Conservation (phyloP, 2,113 vertebrate species). For the Solenodon paradoxus region DNA sequence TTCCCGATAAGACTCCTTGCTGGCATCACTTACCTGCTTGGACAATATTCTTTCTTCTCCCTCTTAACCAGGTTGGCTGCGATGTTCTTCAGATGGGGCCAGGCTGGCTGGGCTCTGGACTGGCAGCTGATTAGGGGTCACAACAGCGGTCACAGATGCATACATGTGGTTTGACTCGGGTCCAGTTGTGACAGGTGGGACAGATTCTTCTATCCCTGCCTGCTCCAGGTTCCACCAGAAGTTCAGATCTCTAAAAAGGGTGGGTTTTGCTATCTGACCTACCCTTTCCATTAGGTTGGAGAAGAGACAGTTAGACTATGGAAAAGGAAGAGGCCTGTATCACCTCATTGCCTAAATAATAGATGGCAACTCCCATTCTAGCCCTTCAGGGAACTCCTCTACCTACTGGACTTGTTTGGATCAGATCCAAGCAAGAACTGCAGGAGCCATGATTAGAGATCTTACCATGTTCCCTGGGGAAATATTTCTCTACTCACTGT, state of each 20-base stretch:
- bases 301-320: background rate
- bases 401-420: background rate
- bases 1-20: background rate
- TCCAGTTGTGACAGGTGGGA: background rate
- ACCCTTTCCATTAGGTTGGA: background rate
- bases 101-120: background rate
- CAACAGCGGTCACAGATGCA: background rate
- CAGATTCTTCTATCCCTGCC: background rate
- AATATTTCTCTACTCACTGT: conserved; percentile 1
- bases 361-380: background rate
- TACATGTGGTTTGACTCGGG: background rate
- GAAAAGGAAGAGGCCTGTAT: background rate
- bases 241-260: background rate
- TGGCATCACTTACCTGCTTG: background rate
- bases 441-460: background rate
- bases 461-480: background rate
- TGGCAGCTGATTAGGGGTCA: background rate
- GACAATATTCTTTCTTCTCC: background rate
- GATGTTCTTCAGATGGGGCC: background rate
- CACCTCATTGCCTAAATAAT: background rate
- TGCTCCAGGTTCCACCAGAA: background rate
- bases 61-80: too few relatives aligned
- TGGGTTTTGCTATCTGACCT: background rate
- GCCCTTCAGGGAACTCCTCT: background rate
- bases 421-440: background rate